Percentiles rank a stretch among this genome's conserved stretches.
Conservation (phyloP, 2,113 vertebrate genomes). For the Rhadina sibilatrix region DNA sequence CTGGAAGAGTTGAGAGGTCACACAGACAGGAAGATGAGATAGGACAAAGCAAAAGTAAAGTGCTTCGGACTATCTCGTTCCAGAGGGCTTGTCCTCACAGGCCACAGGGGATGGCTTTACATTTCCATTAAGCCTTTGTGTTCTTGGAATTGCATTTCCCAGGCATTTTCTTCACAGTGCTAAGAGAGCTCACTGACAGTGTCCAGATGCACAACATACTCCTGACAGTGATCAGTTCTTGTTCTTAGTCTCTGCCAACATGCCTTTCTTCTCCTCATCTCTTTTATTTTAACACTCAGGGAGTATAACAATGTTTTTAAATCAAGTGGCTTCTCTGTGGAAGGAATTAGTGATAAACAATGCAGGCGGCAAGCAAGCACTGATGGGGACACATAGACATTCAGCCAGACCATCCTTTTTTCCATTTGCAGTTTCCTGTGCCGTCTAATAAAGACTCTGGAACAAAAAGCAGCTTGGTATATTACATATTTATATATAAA, state of each 20-base stretch:
- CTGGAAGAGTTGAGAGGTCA: background rate
- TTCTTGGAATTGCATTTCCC: background rate
- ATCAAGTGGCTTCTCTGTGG: background rate
- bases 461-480: background rate
- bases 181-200: background rate
- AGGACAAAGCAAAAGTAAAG: conserved; percentile 16
- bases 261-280: background rate
- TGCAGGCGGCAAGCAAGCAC: background rate
- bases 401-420: background rate
- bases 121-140: background rate
- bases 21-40: background rate
- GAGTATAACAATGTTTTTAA: background rate
- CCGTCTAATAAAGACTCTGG: background rate
- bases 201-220: background rate
- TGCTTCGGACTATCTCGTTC: background rate
- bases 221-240: background rate
- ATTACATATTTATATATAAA: background rate
- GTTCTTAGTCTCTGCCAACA: background rate
- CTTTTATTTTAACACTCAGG: background rate
- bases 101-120: background rate
- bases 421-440: background rate
- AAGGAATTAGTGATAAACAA: background rate
- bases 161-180: background rate
- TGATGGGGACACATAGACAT: background rate
- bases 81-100: background rate